Evolutionary conservation across 2,797 vertebrate genomes (phyloP).

Genomic region (Sternarchorhynchus goeldii): DNA sequence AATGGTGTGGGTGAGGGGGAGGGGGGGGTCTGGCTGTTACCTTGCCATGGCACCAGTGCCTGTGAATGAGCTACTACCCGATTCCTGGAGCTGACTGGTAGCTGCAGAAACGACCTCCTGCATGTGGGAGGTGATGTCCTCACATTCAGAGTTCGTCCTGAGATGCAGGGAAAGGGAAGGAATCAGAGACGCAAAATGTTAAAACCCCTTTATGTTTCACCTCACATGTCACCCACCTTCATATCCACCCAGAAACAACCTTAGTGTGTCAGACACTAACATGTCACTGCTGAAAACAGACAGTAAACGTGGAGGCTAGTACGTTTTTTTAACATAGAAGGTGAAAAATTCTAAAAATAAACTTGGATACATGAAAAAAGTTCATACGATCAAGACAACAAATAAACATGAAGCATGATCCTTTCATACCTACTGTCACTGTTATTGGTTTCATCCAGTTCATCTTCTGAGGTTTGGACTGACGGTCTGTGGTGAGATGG

Average conservation of each 20-base stretch:
- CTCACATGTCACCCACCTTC: no score
- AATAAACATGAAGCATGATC: background rate
- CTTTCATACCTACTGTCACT: conserved; percentile 80
- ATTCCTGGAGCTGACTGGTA: conserved; percentile 66
- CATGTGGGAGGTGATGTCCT: conserved; percentile 71
- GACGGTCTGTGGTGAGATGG: conserved; percentile 64
- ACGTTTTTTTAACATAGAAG: background rate
- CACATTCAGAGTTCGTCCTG: conserved; percentile 76
- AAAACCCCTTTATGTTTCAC: background rate
- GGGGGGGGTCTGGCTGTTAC: conserved; percentile 67
- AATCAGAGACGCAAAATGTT: background rate
- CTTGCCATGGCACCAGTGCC: conserved; percentile 82
- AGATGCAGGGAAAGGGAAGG: conserved; percentile 47
- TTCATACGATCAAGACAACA: background rate
- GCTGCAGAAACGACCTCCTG: conserved; percentile 74
- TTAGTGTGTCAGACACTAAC: background rate
- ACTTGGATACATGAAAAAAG: background rate
- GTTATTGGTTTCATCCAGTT: conserved; percentile 79
- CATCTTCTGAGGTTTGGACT: conserved; percentile 68
- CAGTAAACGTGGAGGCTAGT: background rate
- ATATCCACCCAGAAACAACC: no score
- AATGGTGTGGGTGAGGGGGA: background rate
- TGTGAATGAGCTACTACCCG: conserved; percentile 70
- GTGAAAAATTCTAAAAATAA: background rate
- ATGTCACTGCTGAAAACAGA: background rate